Percentiles rank a stretch among this genome's conserved stretches.
These are phyloP conservation scores for Scaptomyza parva DNA, from an alignment of 2,888 invertebrate species.

Conservation along the genomic window DNA sequence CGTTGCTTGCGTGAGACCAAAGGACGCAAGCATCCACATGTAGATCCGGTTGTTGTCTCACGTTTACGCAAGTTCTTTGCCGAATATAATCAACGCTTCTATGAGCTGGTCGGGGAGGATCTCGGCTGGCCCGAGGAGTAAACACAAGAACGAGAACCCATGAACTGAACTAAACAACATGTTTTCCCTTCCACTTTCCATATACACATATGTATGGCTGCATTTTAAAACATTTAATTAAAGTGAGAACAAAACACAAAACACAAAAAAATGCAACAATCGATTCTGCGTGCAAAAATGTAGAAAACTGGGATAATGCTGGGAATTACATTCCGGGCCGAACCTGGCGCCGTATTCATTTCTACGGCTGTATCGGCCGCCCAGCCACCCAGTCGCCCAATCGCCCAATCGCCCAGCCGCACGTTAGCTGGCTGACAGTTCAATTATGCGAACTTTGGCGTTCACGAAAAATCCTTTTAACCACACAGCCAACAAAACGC, in stretches of 20 bases:
- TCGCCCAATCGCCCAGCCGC: slow-evolving; percentile 16
- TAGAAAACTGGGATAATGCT: not conserved
- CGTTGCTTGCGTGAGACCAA: slow-evolving; percentile 94
- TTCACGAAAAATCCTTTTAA: slow-evolving; percentile 28
- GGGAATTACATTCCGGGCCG: slow-evolving; percentile 7
- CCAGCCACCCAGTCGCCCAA: too few species aligned
- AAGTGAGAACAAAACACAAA: slow-evolving; percentile 12
- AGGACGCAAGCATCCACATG: slow-evolving; percentile 92
- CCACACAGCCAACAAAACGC: slow-evolving; percentile 18
- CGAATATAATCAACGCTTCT: slow-evolving; percentile 96
- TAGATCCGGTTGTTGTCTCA: slow-evolving; percentile 91
- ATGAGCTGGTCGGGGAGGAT: slow-evolving; percentile 95
- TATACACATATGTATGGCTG: slow-evolving; percentile 40
- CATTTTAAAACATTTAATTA: slow-evolving; percentile 55
- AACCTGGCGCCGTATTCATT: slow-evolving; percentile 39
- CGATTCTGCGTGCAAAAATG: slow-evolving; percentile 28
- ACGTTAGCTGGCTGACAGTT: slow-evolving; percentile 64
- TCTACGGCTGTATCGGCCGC: slow-evolving; percentile 42
- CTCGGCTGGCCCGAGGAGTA: slow-evolving; percentile 97
- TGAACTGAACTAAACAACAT: slow-evolving; percentile 58
- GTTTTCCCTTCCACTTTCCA: slow-evolving; percentile 31
- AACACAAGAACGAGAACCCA: slow-evolving; percentile 60
- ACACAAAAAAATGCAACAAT: slow-evolving; percentile 7
- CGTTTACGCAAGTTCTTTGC: slow-evolving; percentile 94
- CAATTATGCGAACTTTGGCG: slow-evolving; percentile 68